Evolutionary conservation across 2,797 vertebrate genomes (phyloP), one percentile per base, ranked within the genome.

Genomic region (Emydoidea blandingii): DNA sequence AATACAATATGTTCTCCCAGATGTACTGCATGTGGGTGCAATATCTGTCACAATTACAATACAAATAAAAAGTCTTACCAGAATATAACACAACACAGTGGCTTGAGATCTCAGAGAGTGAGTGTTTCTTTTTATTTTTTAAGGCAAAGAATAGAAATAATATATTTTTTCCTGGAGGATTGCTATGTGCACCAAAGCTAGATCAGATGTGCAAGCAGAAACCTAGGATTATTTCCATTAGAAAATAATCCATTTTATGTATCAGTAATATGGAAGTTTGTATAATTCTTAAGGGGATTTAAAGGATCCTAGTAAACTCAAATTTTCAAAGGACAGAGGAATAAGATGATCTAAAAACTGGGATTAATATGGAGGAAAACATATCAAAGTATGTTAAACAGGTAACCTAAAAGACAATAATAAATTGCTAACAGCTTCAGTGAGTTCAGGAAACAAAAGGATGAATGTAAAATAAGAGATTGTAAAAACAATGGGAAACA

Each of bases 41-140:
- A 72, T 41, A 72, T 41, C 19, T 72, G 65, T 72, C 37, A 72
- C 11, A 72, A 72, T 72, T 96, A 85, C 37, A 96, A 96, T 93
- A 97, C 93, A 97, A 94, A 94, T 91, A 86, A 89, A 87, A 84
- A 81, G 65, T 91, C 62, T 79, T 94, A 93, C 91, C 90, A 84
- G 80, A 93, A 94, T 96, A 93, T 91, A 90, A 37, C n/a, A 59
- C 85, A 85, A 84, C 34, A 85, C 82, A 31, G 47, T 72, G 81
- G 18, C 72, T 78, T 49, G 65, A 94, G 29, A 95, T 90, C 90
- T 82, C 79, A 86, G 57, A 92, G 84, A 94, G 44, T 37, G 89
- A 89, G 92, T 78, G 76, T 89, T 57, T 74, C 84, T 37, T 37
- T 68, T 79, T 50, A 53, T 1, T 78, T 78, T 41, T 81, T 87